Evolutionary conservation across 2,113 vertebrate genomes (phyloP).

Genomic region (Oryctolagus cuniculus): DNA sequence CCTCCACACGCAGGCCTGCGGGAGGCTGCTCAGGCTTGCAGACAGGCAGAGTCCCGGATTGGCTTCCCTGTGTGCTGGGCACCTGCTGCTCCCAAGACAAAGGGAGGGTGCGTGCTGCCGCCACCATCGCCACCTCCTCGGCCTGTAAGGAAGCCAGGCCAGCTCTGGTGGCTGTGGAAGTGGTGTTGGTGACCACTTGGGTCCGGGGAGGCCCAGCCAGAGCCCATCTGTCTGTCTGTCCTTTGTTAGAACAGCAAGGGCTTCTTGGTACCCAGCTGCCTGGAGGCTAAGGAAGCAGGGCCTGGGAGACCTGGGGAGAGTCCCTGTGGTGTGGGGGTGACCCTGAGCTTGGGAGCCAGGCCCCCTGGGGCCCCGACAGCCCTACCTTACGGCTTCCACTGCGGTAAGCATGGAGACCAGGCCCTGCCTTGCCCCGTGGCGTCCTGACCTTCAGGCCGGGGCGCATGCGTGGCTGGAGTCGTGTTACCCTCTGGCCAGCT

Average conservation of each 20-base stretch:
- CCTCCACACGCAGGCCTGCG: background rate
- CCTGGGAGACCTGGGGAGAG: too few species aligned
- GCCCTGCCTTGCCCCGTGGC: background rate
- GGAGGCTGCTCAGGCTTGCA: background rate
- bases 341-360: background rate
- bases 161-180: rapidly evolving
- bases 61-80: constrained; percentile 50
- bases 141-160: background rate
- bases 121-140: background rate
- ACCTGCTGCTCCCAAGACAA: constrained; percentile 24
- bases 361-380: background rate
- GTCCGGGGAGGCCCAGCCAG: background rate
- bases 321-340: background rate
- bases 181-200: background rate
- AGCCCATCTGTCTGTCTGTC: background rate
- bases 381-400: constrained; percentile 61
- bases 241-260: background rate
- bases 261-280: background rate
- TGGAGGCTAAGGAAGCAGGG: background rate
- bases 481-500: constrained; percentile 71
- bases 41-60: constrained; percentile 4
- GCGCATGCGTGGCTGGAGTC: constrained; percentile 64
- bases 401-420: background rate
- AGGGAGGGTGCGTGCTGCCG: background rate
- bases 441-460: constrained; percentile 64